Conservation (phyloP, 1,140 invertebrate species). For the Trichomalopsis sarcophagae region DNA sequence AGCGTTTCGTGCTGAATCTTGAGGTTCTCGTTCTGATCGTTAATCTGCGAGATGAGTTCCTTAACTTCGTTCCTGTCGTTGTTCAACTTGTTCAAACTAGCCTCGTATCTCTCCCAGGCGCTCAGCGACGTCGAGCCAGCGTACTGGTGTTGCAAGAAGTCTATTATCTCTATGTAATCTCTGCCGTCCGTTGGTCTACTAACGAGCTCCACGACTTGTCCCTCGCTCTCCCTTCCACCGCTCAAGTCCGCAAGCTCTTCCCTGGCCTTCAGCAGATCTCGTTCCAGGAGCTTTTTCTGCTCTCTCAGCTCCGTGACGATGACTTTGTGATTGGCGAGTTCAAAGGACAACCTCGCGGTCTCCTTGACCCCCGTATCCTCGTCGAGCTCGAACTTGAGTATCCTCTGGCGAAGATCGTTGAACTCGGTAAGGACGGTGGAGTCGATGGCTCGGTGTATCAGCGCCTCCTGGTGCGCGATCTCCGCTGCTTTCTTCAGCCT, state of each 20-base stretch:
- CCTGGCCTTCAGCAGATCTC: slow-evolving; percentile 59
- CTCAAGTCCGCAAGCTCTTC: slow-evolving; percentile 58
- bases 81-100: slow-evolving; percentile 57
- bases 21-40: slow-evolving; percentile 55
- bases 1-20: slow-evolving; percentile 62
- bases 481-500: slow-evolving; percentile 62
- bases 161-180: slow-evolving; percentile 61
- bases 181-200: slow-evolving; percentile 26
- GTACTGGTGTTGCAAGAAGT: slow-evolving; percentile 66
- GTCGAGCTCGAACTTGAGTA: slow-evolving; percentile 65
- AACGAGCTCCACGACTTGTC: not conserved
- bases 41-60: slow-evolving; percentile 60
- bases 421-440: slow-evolving; percentile 73
- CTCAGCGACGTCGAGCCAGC: slow-evolving; percentile 64
- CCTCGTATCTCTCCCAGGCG: slow-evolving; percentile 61
- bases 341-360: slow-evolving; percentile 73
- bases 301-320: slow-evolving; percentile 59
- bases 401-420: slow-evolving; percentile 79
- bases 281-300: slow-evolving; percentile 58
- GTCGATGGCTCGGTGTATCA: slow-evolving; percentile 63
- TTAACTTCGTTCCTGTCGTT: slow-evolving; percentile 63
- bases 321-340: slow-evolving; percentile 63
- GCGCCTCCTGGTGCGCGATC: slow-evolving; percentile 68
- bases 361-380: slow-evolving; percentile 81
- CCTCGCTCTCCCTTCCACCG: not conserved